These are phyloP conservation scores for Rhagologus leucostigma DNA, from an alignment of 2,113 vertebrate genomes.

Conservation along the genomic window DNA sequence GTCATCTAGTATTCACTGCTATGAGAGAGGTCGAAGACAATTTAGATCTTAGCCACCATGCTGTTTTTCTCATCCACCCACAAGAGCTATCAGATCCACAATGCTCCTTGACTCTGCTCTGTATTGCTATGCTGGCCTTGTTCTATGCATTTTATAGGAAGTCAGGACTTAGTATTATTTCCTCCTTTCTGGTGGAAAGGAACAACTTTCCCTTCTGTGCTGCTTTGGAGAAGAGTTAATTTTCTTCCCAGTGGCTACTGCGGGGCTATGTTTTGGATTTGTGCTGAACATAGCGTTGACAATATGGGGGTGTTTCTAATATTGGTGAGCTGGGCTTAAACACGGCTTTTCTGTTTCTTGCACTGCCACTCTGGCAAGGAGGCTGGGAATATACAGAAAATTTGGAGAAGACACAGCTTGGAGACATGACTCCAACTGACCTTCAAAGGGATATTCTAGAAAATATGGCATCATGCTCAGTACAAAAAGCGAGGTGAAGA, in stretches of 20 bases:
- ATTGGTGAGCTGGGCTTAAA: neutral
- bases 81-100: neutral
- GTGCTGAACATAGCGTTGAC: neutral
- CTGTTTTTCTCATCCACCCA: neutral
- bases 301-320: neutral
- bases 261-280: neutral
- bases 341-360: neutral
- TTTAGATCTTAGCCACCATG: neutral
- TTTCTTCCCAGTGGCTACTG: neutral
- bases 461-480: neutral
- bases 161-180: neutral
- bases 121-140: neutral
- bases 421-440: neutral
- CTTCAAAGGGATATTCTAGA: neutral
- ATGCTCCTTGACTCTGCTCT: neutral
- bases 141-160: neutral
- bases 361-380: neutral
- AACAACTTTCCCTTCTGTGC: neutral
- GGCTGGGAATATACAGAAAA: neutral
- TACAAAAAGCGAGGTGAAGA: neutral
- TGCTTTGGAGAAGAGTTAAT: neutral
- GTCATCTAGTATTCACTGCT: neutral
- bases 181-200: neutral
- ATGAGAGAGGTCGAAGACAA: neutral
- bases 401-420: accelerated